These are phyloP conservation scores for Disparrhopalites patrizii DNA, from an alignment of 2,888 invertebrate genomes.

Conservation along the genomic window DNA sequence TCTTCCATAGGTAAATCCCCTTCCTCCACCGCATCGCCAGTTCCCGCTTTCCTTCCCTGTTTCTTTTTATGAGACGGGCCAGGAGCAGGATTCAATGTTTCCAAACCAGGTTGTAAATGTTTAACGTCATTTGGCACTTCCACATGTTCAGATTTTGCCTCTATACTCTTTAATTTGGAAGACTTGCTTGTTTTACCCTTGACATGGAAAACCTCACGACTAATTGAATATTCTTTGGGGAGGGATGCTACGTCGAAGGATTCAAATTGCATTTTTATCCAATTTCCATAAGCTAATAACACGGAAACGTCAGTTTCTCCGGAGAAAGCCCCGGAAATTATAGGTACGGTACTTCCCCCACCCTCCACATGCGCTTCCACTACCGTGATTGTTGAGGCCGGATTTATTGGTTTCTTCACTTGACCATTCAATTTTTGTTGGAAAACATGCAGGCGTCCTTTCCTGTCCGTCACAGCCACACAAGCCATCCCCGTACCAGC, in stretches of 20 bases:
- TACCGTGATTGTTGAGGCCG: constrained; percentile 61
- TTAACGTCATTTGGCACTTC: constrained; percentile 54
- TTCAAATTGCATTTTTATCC: constrained; percentile 60
- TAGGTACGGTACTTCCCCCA: constrained; percentile 54
- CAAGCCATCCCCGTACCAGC: constrained; percentile 42
- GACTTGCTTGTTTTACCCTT: constrained; percentile 50
- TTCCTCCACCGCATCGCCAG: constrained; percentile 41
- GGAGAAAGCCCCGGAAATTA: constrained; percentile 52
- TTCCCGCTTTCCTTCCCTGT: constrained; percentile 52
- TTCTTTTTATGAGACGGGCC: constrained; percentile 40
- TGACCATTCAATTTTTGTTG: constrained; percentile 72
- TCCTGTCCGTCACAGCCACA: constrained; percentile 62
- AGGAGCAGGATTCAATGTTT: constrained; percentile 33
- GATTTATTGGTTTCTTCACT: constrained; percentile 62
- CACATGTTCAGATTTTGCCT: constrained; percentile 10
- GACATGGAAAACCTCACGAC: constrained; percentile 55
- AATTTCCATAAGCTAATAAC: constrained; percentile 60
- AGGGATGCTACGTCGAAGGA: constrained; percentile 54
- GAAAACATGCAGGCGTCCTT: constrained; percentile 75
- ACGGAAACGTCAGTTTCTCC: constrained; percentile 52
- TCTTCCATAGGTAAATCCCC: constrained; percentile 73
- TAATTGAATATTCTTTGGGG: not conserved
- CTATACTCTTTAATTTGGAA: not conserved
- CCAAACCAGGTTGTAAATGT: constrained; percentile 55
- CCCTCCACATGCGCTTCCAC: constrained; percentile 55